These are phyloP conservation scores for Ovis aries DNA, from an alignment of 2,113 vertebrate genomes.

Conservation along the genomic window DNA sequence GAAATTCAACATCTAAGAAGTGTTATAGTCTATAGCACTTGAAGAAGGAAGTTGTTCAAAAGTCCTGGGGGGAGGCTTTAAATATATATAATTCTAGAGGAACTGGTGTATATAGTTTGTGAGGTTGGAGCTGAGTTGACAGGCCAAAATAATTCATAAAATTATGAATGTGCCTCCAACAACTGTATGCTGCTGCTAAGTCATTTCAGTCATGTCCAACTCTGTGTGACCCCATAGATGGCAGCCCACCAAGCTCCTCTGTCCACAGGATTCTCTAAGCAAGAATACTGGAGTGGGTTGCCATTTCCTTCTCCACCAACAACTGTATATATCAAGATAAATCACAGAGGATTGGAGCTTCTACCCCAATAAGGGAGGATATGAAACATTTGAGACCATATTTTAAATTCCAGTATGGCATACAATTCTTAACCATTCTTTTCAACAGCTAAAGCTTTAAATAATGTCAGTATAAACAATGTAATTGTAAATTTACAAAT, in stretches of 20 bases:
- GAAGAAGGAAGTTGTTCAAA: not conserved
- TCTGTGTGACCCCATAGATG: not conserved
- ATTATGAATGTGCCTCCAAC: not conserved
- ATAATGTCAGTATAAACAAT: not conserved
- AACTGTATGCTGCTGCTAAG: not conserved
- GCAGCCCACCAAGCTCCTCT: not conserved
- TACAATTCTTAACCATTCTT: not conserved
- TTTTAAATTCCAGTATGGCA: not conserved
- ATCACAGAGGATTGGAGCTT: not conserved
- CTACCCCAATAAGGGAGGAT: not conserved
- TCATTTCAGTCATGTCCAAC: not conserved
- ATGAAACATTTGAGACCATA: not conserved
- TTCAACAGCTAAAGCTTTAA: not conserved
- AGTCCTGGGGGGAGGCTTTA: not conserved
- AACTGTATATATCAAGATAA: conserved; percentile 31
- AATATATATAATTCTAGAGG: conserved; percentile 18
- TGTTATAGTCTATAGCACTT: not conserved
- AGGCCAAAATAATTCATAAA: conserved; percentile 13
- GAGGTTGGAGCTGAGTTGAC: not conserved
- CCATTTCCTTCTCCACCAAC: not conserved
- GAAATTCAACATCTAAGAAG: not conserved
- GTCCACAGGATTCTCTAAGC: not conserved
- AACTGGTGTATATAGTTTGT: not conserved
- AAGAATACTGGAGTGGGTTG: not conserved
- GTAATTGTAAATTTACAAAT: not conserved